These are phyloP conservation scores for Oryzias woworae DNA, from an alignment of 2,113 vertebrate genomes.

Conservation along the genomic window DNA sequence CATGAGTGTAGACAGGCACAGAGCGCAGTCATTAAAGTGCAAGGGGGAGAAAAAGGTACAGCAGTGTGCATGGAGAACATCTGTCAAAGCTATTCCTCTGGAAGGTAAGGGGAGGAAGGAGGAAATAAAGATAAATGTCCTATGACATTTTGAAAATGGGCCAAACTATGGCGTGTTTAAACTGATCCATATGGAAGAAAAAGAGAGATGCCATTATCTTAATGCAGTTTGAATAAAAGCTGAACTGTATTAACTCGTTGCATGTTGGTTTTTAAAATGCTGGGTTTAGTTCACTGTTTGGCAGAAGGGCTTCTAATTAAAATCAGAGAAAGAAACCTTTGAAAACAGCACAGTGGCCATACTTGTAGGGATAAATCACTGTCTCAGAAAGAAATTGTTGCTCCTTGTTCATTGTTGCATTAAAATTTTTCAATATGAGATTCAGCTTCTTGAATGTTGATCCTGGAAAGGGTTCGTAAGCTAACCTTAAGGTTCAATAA, in stretches of 20 bases:
- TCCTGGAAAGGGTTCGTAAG: no score
- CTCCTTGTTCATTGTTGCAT: no score
- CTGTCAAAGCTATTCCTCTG: conserved; percentile 76
- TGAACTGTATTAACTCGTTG: conserved; percentile 23
- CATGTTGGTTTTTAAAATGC: conserved; percentile 39
- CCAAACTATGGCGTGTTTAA: conserved; percentile 71
- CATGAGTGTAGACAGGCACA: conserved; percentile 28
- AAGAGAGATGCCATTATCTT: conserved; percentile 42
- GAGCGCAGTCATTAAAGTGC: conserved; percentile 38
- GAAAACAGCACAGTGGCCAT: no score
- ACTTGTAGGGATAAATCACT: no score
- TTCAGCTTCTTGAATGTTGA: no score
- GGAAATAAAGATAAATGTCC: conserved; percentile 81
- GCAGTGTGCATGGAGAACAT: conserved; percentile 63
- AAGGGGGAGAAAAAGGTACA: conserved; percentile 13
- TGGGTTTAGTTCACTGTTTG: conserved; percentile 34
- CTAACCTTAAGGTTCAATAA: no score
- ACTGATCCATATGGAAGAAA: conserved; percentile 73
- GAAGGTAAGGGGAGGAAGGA: conserved; percentile 67
- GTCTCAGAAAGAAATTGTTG: no score
- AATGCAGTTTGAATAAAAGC: conserved; percentile 50
- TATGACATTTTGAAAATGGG: conserved; percentile 77
- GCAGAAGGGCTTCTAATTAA: conserved; percentile 34
- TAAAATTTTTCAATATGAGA: no score
- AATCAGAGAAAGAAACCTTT: neutral